Base-by-base conservation (phyloP, 2,888 invertebrate genomes). In the Oscheius sp. region DNA sequence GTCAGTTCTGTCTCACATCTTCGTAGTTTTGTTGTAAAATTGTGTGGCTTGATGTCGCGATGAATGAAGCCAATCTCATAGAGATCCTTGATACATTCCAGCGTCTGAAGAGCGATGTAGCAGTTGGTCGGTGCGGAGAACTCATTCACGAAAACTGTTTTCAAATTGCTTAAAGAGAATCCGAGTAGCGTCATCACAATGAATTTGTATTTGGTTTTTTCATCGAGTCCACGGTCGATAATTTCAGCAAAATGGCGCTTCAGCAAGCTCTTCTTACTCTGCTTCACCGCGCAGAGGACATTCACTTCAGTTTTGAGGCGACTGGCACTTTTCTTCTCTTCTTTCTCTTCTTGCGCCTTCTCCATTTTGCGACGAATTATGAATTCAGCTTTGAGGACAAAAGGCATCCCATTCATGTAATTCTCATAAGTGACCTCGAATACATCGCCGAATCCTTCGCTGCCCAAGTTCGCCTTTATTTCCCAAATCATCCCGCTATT, bases 261-360 rank as follows among this genome's bases (percentile, higher is more conserved):
- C 88, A 88, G 74, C 89, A 89, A 81, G 90, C 91, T 0, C 81
- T 91, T 55, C 17, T 8, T 12, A n/a, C 2, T 25, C 10, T 2
- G 6, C n/a, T 42, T 15, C 10, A 20, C 55, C 61, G 93, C n/a
- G n/a, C n/a, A n/a, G n/a, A n/a, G n/a, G n/a, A 3, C 27, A 15
- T 20, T 17, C n/a, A 42, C 42, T 20, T 42, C 20, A 15, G 12
- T 23, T 8, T 12, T 3, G 12, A 15, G 23, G 12, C 27, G 6
- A 27, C 6, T 23, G 27, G 27, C 27, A 20, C 10, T n/a, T 20
- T 20, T 27, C 50, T 10, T 27, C 27, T 20, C 48, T 3, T 52
- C 50, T 8, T 27, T 31, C 8, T 12, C 4, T 2, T 52, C 50
- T 10, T 15, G 27, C 4, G 27, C 50, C 23, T 52, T 52, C 50